These are phyloP conservation scores for Cerceris rybyensis DNA, from an alignment of 2,888 invertebrate genomes.

Conservation along the genomic window DNA sequence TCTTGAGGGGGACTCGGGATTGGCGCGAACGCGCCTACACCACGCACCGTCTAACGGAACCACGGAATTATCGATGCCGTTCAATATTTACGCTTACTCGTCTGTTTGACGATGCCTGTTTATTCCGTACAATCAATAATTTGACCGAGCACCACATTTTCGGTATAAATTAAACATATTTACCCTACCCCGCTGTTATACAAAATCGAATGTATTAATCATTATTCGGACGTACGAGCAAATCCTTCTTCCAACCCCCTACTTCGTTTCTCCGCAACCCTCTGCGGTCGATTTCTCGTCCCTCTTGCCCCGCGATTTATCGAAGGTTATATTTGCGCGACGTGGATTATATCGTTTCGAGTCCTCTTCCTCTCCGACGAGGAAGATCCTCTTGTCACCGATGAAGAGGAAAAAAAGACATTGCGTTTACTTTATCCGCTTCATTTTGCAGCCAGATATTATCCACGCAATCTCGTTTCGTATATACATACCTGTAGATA, in stretches of 20 bases:
- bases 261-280: neutral
- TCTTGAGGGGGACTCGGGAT: slow-evolving; percentile 1
- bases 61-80: slow-evolving; percentile 10
- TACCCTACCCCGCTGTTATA: slow-evolving; percentile 16
- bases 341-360: slow-evolving; percentile 47
- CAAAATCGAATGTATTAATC: slow-evolving; percentile 52
- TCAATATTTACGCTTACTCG: slow-evolving; percentile 31
- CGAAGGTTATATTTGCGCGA: slow-evolving; percentile 50
- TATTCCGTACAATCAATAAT: slow-evolving; percentile 51
- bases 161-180: slow-evolving; percentile 53
- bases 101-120: slow-evolving; percentile 44
- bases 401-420: slow-evolving; percentile 4
- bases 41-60: slow-evolving; percentile 3
- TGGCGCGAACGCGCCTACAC: neutral
- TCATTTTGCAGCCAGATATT: slow-evolving; percentile 36
- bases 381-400: slow-evolving; percentile 40
- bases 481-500: no score
- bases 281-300: no score
- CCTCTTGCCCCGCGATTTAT: slow-evolving; percentile 28
- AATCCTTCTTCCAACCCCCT: slow-evolving; percentile 1
- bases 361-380: slow-evolving; percentile 8
- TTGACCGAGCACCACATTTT: slow-evolving; percentile 35
- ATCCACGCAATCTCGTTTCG: neutral
- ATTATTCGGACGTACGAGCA: slow-evolving; percentile 6
- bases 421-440: neutral